phyloP scores from a whole-genome alignment of 2,888 invertebrate genomes.

The Panzeria rudis region DNA sequence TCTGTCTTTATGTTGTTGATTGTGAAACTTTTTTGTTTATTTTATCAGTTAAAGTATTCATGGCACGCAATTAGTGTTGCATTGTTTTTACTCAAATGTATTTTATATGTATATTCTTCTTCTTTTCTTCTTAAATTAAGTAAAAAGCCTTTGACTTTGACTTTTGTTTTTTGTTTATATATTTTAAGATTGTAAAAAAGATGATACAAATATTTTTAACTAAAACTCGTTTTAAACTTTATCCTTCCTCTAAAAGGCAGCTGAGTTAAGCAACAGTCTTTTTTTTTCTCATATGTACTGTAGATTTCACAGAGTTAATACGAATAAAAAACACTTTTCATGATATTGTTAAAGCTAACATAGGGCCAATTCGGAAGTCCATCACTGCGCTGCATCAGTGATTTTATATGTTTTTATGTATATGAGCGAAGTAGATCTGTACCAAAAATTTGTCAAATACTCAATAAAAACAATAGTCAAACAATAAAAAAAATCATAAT shows the following conservation, averaged over 20 bases:
- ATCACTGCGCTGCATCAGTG: no score
- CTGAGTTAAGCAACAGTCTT: conserved; percentile 62
- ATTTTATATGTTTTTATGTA: no score
- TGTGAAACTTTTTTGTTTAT: conserved; percentile 40
- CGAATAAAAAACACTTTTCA: conserved; percentile 8
- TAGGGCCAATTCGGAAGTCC: no score
- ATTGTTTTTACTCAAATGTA: conserved; percentile 75
- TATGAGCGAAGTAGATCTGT: no score
- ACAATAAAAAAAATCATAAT: no score
- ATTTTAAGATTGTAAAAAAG: conserved; percentile 10
- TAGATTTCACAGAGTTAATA: background rate
- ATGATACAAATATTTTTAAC: conserved; percentile 20
- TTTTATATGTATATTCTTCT: background rate
- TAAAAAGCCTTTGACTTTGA: conserved; percentile 69
- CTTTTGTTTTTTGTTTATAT: conserved; percentile 39
- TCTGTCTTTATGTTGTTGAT: conserved; percentile 35
- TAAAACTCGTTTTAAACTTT: conserved; percentile 52
- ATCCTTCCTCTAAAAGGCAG: conserved; percentile 33
- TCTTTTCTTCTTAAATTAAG: conserved; percentile 52
- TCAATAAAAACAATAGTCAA: no score
- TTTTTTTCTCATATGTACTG: no score
- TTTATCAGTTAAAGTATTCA: conserved; percentile 75
- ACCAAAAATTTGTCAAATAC: no score
- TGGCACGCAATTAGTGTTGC: conserved; percentile 81
- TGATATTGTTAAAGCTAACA: no score